Conservation (phyloP, 2,888 invertebrate species). For the Scaptomyza parva region DNA sequence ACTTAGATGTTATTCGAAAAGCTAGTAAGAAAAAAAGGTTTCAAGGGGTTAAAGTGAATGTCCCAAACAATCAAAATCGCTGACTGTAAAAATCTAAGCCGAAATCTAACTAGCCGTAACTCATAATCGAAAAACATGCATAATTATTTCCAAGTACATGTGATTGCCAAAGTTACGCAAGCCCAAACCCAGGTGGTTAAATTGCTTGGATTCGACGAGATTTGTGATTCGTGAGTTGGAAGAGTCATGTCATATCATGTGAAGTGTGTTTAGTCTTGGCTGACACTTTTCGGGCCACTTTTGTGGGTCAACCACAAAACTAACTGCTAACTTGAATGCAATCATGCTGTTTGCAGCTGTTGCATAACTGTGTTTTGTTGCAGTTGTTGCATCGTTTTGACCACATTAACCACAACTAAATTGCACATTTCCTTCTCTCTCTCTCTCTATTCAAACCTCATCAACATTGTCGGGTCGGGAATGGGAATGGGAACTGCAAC, state of each 20-base stretch:
- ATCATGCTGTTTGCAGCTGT: constrained; percentile 27
- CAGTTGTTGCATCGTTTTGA: no score
- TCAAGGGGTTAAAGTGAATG: not conserved
- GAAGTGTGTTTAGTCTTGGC: not conserved
- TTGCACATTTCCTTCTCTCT: constrained; percentile 25
- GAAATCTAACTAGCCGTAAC: constrained; percentile 5
- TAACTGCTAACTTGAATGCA: constrained; percentile 17
- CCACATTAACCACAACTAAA: constrained; percentile 35
- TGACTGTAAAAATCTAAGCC: not conserved
- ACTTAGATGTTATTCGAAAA: not conserved
- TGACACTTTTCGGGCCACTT: constrained; percentile 1
- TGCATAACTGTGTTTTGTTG: constrained; percentile 43
- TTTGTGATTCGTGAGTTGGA: not conserved
- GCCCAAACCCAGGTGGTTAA: not conserved
- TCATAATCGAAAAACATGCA: constrained; percentile 13
- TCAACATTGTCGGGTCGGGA: constrained; percentile 4
- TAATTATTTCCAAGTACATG: constrained; percentile 8
- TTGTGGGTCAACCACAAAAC: constrained; percentile 39
- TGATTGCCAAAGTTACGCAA: constrained; percentile 28
- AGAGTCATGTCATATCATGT: no score
- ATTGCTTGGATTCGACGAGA: not conserved
- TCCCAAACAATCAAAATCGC: not conserved
- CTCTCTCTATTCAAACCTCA: not conserved
- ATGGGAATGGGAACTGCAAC: constrained; percentile 10
- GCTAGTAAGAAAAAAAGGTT: not conserved